phyloP scores from a whole-genome alignment of 2,113 vertebrate species.

The Melanostigma gelatinosum region DNA sequence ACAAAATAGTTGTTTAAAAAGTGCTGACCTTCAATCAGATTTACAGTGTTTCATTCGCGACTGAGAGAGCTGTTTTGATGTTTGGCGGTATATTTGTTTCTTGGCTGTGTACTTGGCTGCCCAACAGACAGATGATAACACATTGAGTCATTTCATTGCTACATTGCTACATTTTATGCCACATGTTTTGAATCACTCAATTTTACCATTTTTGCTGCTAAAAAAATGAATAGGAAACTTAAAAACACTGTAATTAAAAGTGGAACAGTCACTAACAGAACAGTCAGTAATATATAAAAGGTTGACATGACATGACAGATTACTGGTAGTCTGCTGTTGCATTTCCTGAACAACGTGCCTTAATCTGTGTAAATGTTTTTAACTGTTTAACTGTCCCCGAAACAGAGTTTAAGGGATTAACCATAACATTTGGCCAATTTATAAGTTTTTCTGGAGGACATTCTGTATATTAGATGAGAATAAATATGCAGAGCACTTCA shows the following conservation, averaged over 20 bases:
- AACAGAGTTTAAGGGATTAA: not conserved
- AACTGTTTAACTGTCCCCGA: too few species aligned
- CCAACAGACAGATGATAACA: not conserved
- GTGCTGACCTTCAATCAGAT: not conserved
- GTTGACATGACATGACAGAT: not conserved
- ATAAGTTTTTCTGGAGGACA: not conserved
- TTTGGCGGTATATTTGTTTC: not conserved
- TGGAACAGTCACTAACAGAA: too few species aligned
- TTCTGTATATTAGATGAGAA: not conserved
- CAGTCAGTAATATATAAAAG: not conserved
- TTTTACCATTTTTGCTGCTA: not conserved
- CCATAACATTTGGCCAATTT: not conserved
- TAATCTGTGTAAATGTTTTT: too few species aligned
- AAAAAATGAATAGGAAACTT: not conserved
- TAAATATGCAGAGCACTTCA: not conserved
- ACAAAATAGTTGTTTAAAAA: slow-evolving; percentile 3
- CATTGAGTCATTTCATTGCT: not conserved
- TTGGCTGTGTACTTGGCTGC: not conserved
- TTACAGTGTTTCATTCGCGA: not conserved
- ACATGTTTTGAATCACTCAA: not conserved
- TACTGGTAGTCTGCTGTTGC: not conserved
- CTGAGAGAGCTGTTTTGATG: not conserved
- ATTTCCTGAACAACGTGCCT: not conserved
- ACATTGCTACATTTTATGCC: not conserved
- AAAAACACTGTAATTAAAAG: not conserved